Evolutionary conservation across 2,888 invertebrate genomes (phyloP).

Genomic region (Nomada hirtipes): DNA sequence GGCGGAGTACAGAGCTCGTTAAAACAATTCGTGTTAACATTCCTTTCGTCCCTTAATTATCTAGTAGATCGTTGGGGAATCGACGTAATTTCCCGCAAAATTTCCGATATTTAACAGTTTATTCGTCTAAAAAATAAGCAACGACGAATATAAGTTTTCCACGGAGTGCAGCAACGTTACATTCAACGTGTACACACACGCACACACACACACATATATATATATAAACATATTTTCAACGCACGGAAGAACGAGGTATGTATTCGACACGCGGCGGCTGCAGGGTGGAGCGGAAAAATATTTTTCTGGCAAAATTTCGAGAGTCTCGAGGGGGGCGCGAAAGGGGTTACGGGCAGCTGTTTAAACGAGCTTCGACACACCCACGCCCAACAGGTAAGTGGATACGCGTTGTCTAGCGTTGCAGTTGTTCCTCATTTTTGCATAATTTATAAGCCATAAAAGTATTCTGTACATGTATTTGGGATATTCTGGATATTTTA

Average conservation of each 20-base stretch:
- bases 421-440: slow-evolving; percentile 1
- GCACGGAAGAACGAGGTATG: slow-evolving; percentile 27
- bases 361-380: slow-evolving; percentile 72
- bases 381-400: slow-evolving; percentile 50
- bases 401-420: slow-evolving; percentile 12
- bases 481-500: background rate
- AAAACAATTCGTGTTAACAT: slow-evolving; percentile 20
- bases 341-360: slow-evolving; percentile 78
- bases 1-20: slow-evolving; percentile 28
- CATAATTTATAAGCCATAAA: background rate
- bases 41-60: slow-evolving; percentile 10
- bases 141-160: too few relatives aligned
- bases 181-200: background rate
- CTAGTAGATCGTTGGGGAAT: background rate
- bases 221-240: slow-evolving; percentile 2
- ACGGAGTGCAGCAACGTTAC: background rate
- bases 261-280: slow-evolving; percentile 68
- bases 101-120: background rate
- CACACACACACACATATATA: too few relatives aligned
- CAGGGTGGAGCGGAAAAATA: slow-evolving; percentile 72
- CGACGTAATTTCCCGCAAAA: background rate
- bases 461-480: too few relatives aligned
- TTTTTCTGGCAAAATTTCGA: slow-evolving; percentile 68
- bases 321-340: slow-evolving; percentile 52
- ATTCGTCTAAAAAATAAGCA: background rate